Conservation (phyloP, 2,888 invertebrate species). For the Pinctada fucata region DNA sequence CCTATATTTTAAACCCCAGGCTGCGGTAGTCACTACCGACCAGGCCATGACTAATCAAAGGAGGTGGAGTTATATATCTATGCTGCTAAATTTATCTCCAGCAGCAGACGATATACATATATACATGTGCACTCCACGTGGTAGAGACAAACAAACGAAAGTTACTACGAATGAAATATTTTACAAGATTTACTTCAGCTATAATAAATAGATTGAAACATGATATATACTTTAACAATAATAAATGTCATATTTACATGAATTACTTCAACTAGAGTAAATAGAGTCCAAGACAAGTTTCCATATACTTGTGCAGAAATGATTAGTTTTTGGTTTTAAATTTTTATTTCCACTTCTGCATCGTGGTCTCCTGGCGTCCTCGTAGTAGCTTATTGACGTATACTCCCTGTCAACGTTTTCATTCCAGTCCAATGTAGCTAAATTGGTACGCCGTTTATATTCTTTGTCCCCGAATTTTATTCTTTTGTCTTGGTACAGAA, state of each 20-base stretch:
- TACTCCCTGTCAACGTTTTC: constrained; percentile 26
- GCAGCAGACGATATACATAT: neutral
- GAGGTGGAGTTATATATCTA: neutral
- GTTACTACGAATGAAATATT: too few species aligned
- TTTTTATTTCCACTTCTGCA: too few species aligned
- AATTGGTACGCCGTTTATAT: constrained; percentile 19
- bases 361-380: constrained; percentile 12
- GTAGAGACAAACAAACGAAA: neutral
- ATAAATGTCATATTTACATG: constrained; percentile 12
- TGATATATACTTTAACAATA: too few species aligned
- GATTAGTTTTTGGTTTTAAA: too few species aligned
- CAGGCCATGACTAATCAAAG: neutral
- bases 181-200: neutral
- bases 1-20: neutral
- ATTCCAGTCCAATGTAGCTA: constrained; percentile 32
- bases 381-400: constrained; percentile 19
- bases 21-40: neutral
- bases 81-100: neutral
- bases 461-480: constrained; percentile 32
- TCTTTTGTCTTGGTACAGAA: constrained; percentile 36
- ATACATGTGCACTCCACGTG: neutral
- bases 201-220: neutral
- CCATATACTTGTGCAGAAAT: too few species aligned
- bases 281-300: too few species aligned
- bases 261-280: too few species aligned